Base-by-base conservation (phyloP, 2,888 invertebrate genomes). In the Listrodromus nycthemerus region DNA sequence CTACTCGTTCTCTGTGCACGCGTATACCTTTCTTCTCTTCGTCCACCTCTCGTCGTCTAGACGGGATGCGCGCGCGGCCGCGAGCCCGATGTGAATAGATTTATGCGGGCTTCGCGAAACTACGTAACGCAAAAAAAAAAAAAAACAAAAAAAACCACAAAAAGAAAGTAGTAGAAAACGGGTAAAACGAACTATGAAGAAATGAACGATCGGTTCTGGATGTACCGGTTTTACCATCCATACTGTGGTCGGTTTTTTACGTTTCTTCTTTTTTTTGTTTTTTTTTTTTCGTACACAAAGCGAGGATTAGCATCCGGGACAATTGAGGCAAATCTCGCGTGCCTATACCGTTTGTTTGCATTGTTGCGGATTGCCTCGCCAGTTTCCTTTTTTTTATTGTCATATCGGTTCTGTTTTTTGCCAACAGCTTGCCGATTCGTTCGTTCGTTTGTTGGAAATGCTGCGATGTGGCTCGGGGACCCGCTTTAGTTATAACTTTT, bases 51-150 rank as follows among this genome's bases (percentile, higher is more conserved):
- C 74, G 30, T 77, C 61, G 85, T 85, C 85, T 85, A 85, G 85
- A 85, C 85, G 85, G 83, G 70, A 85, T 76, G 63, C 61, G 66
- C 50, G 50, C 21, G 45, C 50, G 63, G 41, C 45, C 75, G 37
- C 45, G 69, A 63, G 58, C 10, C 67, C 79, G 73, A 83, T 80
- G 61, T 83, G 67, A 85, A 80, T 83, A 80, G 83, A 83, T 83
- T 83, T 74, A 79, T 76, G 76, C 79, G 76, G 82, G 76, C 63
- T 67, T 45, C 19, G 83, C 69, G 75, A 79, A 41, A 19, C 76
- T 83, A 55, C 45, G 63, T 63, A 65, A 33, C 52, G 52, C 30
- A 52, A 55, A 70, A 65, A 65, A 75, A 33, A 65, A 69, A 50
- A 75, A 80, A 4, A 52, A 33, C 0, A 30, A 66, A 61, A 63